phyloP scores from a whole-genome alignment of 2,797 vertebrate species.

The Catostomus latipinnis region DNA sequence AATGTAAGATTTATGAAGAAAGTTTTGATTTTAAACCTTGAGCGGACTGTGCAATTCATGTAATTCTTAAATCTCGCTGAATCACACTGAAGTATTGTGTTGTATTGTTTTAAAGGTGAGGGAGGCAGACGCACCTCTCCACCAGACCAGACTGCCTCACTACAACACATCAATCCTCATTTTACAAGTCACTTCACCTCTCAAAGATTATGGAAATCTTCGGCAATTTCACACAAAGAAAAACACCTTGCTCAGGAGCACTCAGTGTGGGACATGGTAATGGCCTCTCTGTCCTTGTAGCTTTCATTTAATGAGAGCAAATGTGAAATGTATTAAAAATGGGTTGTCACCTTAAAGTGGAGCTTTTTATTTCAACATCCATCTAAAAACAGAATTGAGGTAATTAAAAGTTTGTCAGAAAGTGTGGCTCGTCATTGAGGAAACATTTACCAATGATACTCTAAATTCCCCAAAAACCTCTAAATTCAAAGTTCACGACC shows the following conservation, averaged over 20 bases:
- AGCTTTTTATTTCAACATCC: conserved; percentile 7
- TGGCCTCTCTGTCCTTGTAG: conserved; percentile 61
- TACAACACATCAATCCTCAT: conserved; percentile 83
- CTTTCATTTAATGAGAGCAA: conserved; percentile 49
- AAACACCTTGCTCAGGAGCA: conserved; percentile 58
- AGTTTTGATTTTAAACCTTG: conserved; percentile 21
- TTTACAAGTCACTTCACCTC: conserved; percentile 78
- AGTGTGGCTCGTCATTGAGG: conserved; percentile 21
- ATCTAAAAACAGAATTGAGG: conserved; percentile 18
- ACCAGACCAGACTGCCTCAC: conserved; percentile 71
- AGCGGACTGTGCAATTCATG: not conserved
- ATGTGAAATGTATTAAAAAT: conserved; percentile 31
- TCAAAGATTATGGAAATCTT: conserved; percentile 63
- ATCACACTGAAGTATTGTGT: conserved; percentile 31
- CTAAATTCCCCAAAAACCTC: not conserved
- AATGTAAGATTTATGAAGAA: conserved; percentile 12
- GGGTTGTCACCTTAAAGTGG: conserved; percentile 28
- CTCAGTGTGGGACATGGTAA: conserved; percentile 57
- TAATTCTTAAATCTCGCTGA: conserved; percentile 24
- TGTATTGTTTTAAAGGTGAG: conserved; percentile 30
- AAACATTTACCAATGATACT: not conserved
- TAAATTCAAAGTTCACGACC: conserved; percentile 6
- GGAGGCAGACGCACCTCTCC: conserved; percentile 46
- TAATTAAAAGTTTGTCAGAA: conserved; percentile 47
- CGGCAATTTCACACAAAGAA: conserved; percentile 60